These are phyloP conservation scores for Typhlichthys subterraneus DNA, from an alignment of 2,797 vertebrate species.

Conservation along the genomic window DNA sequence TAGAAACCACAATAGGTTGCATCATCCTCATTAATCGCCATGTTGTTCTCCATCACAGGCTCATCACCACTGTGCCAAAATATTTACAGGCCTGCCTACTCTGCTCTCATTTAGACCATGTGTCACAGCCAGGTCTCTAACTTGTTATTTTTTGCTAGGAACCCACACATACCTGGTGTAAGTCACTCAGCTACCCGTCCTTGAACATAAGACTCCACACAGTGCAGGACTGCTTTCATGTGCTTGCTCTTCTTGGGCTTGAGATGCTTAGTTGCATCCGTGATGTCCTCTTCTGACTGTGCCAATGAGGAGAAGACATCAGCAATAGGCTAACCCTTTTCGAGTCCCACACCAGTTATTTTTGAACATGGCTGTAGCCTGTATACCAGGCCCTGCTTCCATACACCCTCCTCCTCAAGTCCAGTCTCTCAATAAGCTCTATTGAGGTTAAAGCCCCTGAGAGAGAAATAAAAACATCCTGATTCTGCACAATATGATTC, in stretches of 20 bases:
- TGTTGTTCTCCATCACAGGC: neutral
- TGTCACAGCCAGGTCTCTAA: neutral
- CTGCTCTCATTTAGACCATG: neutral
- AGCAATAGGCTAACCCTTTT: slow-evolving; percentile 82
- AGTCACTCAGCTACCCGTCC: slow-evolving; percentile 7
- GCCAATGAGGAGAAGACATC: slow-evolving; percentile 77
- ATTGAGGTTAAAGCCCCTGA: slow-evolving; percentile 78
- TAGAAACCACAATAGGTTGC: slow-evolving; percentile 8
- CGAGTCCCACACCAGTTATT: slow-evolving; percentile 80
- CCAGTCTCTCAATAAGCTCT: slow-evolving; percentile 82
- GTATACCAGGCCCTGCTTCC: slow-evolving; percentile 85
- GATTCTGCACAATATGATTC: too few relatives aligned
- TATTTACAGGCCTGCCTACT: neutral
- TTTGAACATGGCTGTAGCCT: slow-evolving; percentile 88
- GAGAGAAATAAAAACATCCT: slow-evolving; percentile 26
- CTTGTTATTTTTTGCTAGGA: neutral
- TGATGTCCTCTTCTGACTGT: slow-evolving; percentile 76
- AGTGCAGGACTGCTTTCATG: slow-evolving; percentile 38
- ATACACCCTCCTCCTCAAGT: slow-evolving; percentile 78
- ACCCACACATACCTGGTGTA: neutral
- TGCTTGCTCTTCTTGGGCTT: slow-evolving; percentile 47
- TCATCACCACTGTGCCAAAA: neutral
- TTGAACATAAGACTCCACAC: slow-evolving; percentile 33
- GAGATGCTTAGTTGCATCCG: slow-evolving; percentile 53
- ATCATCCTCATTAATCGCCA: slow-evolving; percentile 15